Conservation (phyloP, 2,888 invertebrate genomes). For the Caradrina kadenii region DNA sequence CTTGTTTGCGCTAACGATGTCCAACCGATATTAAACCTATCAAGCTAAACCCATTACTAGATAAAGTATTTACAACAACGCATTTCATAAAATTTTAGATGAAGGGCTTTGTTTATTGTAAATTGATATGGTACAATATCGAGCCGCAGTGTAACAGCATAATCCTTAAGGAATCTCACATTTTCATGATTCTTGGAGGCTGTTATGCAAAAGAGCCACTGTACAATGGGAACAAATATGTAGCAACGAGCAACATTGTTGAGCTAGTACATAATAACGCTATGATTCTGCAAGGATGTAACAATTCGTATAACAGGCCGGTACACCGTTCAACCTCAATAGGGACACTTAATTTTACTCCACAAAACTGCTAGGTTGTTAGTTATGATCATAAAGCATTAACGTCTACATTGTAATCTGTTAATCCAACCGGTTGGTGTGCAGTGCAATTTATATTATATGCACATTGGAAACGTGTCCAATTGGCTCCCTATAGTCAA, state of each 20-base stretch:
- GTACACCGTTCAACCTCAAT: conserved; percentile 52
- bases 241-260: conserved; percentile 52
- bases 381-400: conserved; percentile 55
- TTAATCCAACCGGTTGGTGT: conserved; percentile 47
- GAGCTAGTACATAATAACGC: conserved; percentile 52
- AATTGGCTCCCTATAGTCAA: conserved; percentile 19
- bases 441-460: conserved; percentile 40
- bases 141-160: conserved; percentile 33
- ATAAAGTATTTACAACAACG: conserved; percentile 31
- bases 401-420: conserved; percentile 58
- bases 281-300: conserved; percentile 52
- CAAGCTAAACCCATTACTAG: conserved; percentile 14
- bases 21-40: conserved; percentile 33
- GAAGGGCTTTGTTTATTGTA: conserved; percentile 29
- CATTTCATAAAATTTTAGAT: conserved; percentile 44
- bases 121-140: conserved; percentile 43
- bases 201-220: conserved; percentile 55
- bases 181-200: conserved; percentile 55
- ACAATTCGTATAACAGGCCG: conserved; percentile 33
- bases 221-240: conserved; percentile 56
- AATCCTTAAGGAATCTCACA: conserved; percentile 50
- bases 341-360: conserved; percentile 57
- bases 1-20: conserved; percentile 32
- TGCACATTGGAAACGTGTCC: conserved; percentile 42
- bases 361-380: conserved; percentile 55